These are phyloP conservation scores for Hestina assimilis DNA, from an alignment of 1,140 invertebrate species.

Conservation along the genomic window DNA sequence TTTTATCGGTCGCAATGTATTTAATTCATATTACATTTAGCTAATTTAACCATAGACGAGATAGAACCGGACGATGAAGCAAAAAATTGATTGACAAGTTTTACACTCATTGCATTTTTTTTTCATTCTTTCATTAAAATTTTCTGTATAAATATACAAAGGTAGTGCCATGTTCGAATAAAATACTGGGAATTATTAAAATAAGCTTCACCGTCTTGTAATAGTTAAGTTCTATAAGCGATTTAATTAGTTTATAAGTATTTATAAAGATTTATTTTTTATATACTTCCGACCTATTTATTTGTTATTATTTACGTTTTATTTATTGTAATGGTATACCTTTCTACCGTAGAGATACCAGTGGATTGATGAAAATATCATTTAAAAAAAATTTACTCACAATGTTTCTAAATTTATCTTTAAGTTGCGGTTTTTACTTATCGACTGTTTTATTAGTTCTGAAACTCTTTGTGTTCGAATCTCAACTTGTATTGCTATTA, in stretches of 20 bases:
- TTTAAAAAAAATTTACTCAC: conserved; percentile 28
- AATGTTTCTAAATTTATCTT: conserved; percentile 48
- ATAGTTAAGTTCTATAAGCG: conserved; percentile 31
- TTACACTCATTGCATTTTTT: neutral
- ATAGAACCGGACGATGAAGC: conserved; percentile 15
- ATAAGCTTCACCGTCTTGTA: conserved; percentile 4
- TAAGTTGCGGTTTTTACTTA: conserved; percentile 75
- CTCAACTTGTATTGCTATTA: conserved; percentile 60
- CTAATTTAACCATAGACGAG: conserved; percentile 14
- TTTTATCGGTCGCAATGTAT: conserved; percentile 43
- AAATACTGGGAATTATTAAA: neutral
- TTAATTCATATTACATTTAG: conserved; percentile 40
- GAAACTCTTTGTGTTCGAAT: conserved; percentile 61
- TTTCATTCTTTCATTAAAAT: neutral
- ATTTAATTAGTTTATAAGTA: conserved; percentile 68
- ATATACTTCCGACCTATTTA: conserved; percentile 72
- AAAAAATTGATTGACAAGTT: neutral
- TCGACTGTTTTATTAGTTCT: conserved; percentile 46
- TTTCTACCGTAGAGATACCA: conserved; percentile 47
- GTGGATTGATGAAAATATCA: conserved; percentile 35
- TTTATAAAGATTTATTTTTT: conserved; percentile 73
- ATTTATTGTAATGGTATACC: conserved; percentile 56
- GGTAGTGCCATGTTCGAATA: conserved; percentile 7
- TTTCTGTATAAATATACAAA: conserved; percentile 22
- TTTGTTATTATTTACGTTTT: conserved; percentile 67